These are phyloP conservation scores for Ormyrus nitidulus DNA, from an alignment of 2,888 invertebrate species.

Conservation along the genomic window DNA sequence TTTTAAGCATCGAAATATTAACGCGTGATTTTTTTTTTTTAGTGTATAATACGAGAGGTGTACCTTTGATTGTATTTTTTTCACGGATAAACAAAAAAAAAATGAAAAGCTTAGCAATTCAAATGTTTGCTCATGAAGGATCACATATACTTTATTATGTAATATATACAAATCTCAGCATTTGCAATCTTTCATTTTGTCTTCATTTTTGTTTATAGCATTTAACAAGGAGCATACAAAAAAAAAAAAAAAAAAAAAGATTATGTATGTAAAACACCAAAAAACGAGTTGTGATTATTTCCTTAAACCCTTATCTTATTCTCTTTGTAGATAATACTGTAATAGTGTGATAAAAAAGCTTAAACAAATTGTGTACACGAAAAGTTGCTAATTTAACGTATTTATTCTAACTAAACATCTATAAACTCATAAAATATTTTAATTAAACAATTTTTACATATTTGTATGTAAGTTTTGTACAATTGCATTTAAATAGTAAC, in stretches of 20 bases:
- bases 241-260: slow-evolving; percentile 57
- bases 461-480: no score
- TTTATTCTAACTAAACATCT: no score
- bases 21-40: slow-evolving; percentile 44
- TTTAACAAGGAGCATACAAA: slow-evolving; percentile 67
- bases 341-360: no score
- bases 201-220: slow-evolving; percentile 69
- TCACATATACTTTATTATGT: slow-evolving; percentile 54
- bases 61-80: slow-evolving; percentile 49
- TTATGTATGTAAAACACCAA: slow-evolving; percentile 55
- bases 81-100: slow-evolving; percentile 31
- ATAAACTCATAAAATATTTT: no score
- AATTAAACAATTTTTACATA: no score
- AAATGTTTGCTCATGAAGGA: slow-evolving; percentile 55
- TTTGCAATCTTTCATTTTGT: slow-evolving; percentile 65
- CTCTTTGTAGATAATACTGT: neutral
- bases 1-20: slow-evolving; percentile 53
- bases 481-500: no score
- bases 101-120: slow-evolving; percentile 46
- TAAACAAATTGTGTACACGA: no score
- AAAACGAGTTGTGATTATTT: slow-evolving; percentile 20
- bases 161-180: slow-evolving; percentile 63
- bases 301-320: slow-evolving; percentile 11
- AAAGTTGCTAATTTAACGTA: no score
- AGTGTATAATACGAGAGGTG: slow-evolving; percentile 42